These are phyloP conservation scores for Ceratotherium simum DNA, from an alignment of 2,113 vertebrate genomes.

Conservation along the genomic window DNA sequence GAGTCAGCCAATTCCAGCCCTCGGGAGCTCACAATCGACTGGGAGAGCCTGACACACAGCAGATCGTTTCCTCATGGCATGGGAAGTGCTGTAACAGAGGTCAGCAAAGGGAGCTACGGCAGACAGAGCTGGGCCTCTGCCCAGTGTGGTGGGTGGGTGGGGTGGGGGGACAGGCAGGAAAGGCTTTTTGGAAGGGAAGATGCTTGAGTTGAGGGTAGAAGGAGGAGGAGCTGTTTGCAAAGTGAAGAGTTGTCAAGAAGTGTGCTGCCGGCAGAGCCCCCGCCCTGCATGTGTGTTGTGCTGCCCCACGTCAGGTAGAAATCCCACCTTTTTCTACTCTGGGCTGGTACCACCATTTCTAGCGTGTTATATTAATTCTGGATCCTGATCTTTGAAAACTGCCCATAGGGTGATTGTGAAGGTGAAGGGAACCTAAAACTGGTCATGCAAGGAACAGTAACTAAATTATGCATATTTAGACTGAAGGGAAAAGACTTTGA, in stretches of 20 bases:
- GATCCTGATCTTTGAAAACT: background rate
- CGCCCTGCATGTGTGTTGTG: background rate
- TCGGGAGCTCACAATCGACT: background rate
- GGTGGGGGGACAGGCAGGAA: background rate
- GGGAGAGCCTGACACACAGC: background rate
- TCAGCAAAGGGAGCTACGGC: background rate
- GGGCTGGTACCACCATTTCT: background rate
- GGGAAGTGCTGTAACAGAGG: background rate
- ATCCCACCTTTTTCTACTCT: background rate
- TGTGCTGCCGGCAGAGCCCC: background rate
- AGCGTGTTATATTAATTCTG: background rate
- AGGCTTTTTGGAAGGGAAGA: background rate
- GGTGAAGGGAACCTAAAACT: background rate
- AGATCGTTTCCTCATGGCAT: background rate
- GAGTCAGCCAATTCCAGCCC: slow-evolving; percentile 30
- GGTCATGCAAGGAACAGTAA: background rate
- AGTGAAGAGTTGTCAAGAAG: background rate
- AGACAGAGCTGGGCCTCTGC: background rate
- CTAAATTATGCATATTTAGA: background rate
- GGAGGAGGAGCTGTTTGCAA: background rate
- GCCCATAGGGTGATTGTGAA: background rate
- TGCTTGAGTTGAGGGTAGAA: background rate
- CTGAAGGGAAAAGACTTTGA: background rate
- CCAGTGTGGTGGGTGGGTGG: background rate
- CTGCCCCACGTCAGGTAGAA: background rate